Evolutionary conservation across 2,888 invertebrate species (phyloP), one percentile per base, ranked within the genome.

Genomic region (Gymnoscelis rufifasciata): DNA sequence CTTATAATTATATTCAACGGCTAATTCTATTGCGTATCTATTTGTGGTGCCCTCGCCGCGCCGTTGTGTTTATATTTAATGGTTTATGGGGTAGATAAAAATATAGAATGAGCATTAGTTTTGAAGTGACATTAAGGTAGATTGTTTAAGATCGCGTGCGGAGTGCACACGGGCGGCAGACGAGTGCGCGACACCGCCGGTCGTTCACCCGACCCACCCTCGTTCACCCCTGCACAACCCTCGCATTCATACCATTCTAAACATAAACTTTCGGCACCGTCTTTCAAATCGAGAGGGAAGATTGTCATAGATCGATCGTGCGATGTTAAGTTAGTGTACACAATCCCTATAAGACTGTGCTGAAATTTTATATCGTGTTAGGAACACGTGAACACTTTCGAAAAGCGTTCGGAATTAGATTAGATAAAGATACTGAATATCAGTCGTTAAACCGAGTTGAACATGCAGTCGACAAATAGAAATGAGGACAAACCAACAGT

Each of bases 161-260:
- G 15, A 26, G 47, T 49, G 54, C 49, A 53, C 51, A 46, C 60
- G 50, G 31, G 46, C 49, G 46, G 56, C 51, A 48, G 45, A 27
- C 38, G 29, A 41, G 45, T 50, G 12, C 38, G 62, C 64, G 62
- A 61, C 66, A 56, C 54, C 59, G 52, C 56, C 61, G 77, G 77
- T 75, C 78, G 60, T 74, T 77, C 59, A 78, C 78, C 76, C 56
- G 47, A 52, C 51, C 60, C 69, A 65, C 67, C 59, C 52, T 45
- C 60, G 46, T 49, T 54, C 62, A 64, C 67, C 70, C 70, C 53
- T 52, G 57, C 55, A 55, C 62, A 60, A 66, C 71, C 68, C 67
- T 58, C 60, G 47, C 50, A 48, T 51, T 54, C 42, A 54, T 50
- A 40, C 52, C 52, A 49, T 52, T 55, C 56, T 47, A 35, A 47